A percentile compares a stretch with the other conserved stretches of the same genome.
These are phyloP conservation scores for Scaeva pyrastri DNA, from an alignment of 2,888 invertebrate genomes.

Conservation along the genomic window DNA sequence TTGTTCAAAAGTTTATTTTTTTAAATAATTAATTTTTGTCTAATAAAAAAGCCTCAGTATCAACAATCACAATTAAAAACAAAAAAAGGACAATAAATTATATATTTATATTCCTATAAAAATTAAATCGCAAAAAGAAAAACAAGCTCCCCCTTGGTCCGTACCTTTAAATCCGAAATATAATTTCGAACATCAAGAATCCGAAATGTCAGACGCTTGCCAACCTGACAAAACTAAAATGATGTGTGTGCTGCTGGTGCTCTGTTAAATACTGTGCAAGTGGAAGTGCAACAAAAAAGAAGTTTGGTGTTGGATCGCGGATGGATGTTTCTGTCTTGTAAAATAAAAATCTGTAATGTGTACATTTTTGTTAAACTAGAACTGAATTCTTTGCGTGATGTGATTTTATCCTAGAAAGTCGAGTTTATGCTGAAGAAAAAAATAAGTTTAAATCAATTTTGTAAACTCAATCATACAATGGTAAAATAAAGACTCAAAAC, in stretches of 20 bases:
- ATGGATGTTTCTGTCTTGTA: constrained; percentile 20
- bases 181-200: constrained; percentile 7
- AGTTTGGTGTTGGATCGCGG: constrained; percentile 36
- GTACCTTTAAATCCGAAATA: background rate
- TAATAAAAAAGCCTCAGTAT: no score
- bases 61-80: no score
- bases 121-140: background rate
- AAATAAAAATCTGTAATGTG: constrained; percentile 57
- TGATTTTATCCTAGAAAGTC: constrained; percentile 26
- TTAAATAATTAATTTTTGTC: no score
- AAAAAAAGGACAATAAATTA: no score
- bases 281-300: constrained; percentile 47
- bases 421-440: background rate
- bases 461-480: constrained; percentile 28
- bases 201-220: constrained; percentile 36
- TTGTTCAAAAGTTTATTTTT: no score
- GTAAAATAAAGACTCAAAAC: constrained; percentile 29
- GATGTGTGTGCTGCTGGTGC: no score
- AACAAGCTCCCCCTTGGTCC: constrained; percentile 10
- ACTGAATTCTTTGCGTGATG: constrained; percentile 40
- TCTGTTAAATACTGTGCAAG: no score
- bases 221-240: constrained; percentile 36
- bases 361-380: constrained; percentile 47
- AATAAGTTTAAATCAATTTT: background rate
- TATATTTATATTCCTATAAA: no score